A percentile compares a stretch with the other conserved stretches of the same genome.
Conservation (phyloP, 2,113 vertebrate genomes). For the Cephalopterus ornatus region DNA sequence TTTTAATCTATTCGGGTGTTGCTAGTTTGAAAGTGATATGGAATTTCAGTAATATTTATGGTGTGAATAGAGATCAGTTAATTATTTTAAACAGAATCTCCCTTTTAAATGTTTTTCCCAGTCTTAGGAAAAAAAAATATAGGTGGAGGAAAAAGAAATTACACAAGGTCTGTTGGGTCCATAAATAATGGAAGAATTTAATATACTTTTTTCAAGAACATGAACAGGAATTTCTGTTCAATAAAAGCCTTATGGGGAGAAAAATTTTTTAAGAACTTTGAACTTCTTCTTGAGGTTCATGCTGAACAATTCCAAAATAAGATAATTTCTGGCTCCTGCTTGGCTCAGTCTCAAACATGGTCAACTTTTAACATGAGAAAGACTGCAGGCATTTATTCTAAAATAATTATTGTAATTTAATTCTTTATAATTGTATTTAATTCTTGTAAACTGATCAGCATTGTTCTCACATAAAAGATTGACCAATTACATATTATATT, state of each 20-base stretch:
- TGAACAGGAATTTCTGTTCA: background rate
- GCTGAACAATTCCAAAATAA: background rate
- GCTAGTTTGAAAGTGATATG: background rate
- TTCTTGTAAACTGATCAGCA: background rate
- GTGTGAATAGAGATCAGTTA: background rate
- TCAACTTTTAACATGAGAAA: background rate
- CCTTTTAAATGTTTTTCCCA: background rate
- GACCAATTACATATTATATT: background rate
- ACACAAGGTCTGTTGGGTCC: background rate
- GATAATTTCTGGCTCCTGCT: background rate
- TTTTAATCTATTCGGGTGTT: slow-evolving; percentile 16
- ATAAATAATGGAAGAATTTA: background rate
- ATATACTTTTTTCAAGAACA: background rate
- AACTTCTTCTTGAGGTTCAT: background rate
- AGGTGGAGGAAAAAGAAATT: background rate
- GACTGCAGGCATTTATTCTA: background rate
- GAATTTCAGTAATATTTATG: slow-evolving; percentile 1
- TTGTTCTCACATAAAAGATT: background rate
- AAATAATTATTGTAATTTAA: too few relatives aligned
- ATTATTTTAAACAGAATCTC: slow-evolving; percentile 1
- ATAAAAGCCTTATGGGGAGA: background rate
- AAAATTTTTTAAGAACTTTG: background rate
- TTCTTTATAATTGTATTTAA: too few relatives aligned
- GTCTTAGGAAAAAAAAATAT: background rate
- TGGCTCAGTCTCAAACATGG: background rate